Base-by-base conservation (phyloP, 2,797 vertebrate species). In the Microcaecilia unicolor region DNA sequence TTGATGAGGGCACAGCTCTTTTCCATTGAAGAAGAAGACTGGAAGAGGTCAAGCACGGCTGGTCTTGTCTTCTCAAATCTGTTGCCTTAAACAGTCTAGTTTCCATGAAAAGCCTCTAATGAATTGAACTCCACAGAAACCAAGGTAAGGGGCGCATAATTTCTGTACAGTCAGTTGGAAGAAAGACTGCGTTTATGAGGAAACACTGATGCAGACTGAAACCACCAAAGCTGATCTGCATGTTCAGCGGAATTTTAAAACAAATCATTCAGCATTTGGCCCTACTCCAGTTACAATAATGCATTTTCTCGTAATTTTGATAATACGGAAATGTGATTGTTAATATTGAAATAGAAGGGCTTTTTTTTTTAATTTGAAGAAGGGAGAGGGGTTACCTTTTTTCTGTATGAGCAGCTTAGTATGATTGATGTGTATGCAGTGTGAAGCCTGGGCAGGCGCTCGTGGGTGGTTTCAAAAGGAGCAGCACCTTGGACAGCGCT, bases 1-100 rank as follows among this genome's bases (percentile, higher is more conserved):
- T 97, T 94, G 89, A 81, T 80, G 75, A 86, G 61, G 64, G 86
- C 85, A 87, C 80, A 76, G 83, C 83, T 85, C 74, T 70, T 57
- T 61, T 78, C 74, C 84, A 89, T 83, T 90, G 84, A 92, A 90
- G 88, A 86, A 80, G 81, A 83, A 79, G 78, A 68, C 67, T 78
- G 61, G 77, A 68, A 76, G 83, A 86, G 85, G 85, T 79, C 75
- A 77, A 77, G 70, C 61, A 65, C 72, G 64, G 48, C 71, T 74
- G 67, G 77, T 74, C 83, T 69, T 78, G 78, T 80, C 76, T 86
- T 81, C 76, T 84, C 70, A 72, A 48, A 56, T 28, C 28, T 50
- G 31, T 43, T 41, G 55, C 48, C 44, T 48, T 31, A 37, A 28
- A 32, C 59, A 35, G 40, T 51, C 25, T 28, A 31, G 33, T 20